These are phyloP conservation scores for Metellina segmentata DNA, from an alignment of 2,888 invertebrate species.

Conservation along the genomic window DNA sequence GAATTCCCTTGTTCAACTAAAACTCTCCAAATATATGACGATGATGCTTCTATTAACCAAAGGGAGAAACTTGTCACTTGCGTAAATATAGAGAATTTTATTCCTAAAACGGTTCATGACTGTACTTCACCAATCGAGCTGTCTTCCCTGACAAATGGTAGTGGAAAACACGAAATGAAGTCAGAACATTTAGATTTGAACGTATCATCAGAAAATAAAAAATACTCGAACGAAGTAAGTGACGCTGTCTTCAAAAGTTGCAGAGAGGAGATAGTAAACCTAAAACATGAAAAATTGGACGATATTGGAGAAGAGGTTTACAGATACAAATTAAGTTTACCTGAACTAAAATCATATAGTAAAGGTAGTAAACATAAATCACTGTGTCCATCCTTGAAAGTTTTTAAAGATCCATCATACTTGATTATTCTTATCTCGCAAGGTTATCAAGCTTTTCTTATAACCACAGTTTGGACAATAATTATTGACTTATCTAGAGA, in stretches of 20 bases:
- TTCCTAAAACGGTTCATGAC: neutral
- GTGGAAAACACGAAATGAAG: neutral
- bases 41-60: neutral
- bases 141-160: neutral
- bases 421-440: neutral
- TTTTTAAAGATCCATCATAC: neutral
- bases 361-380: neutral
- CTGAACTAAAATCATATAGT: neutral
- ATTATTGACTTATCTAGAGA: conserved; percentile 14
- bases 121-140: neutral
- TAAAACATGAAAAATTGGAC: neutral
- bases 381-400: neutral
- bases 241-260: neutral
- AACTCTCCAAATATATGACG: neutral
- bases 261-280: neutral
- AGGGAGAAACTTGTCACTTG: neutral
- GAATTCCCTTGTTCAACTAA: neutral
- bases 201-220: neutral
- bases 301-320: no score
- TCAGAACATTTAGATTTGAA: neutral
- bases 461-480: conserved; percentile 9
- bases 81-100: neutral
- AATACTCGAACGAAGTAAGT: neutral
- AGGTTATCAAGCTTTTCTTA: neutral
- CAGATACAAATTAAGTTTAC: no score